Conservation (phyloP, 2,888 invertebrate genomes). For the Limulus polyphemus region DNA sequence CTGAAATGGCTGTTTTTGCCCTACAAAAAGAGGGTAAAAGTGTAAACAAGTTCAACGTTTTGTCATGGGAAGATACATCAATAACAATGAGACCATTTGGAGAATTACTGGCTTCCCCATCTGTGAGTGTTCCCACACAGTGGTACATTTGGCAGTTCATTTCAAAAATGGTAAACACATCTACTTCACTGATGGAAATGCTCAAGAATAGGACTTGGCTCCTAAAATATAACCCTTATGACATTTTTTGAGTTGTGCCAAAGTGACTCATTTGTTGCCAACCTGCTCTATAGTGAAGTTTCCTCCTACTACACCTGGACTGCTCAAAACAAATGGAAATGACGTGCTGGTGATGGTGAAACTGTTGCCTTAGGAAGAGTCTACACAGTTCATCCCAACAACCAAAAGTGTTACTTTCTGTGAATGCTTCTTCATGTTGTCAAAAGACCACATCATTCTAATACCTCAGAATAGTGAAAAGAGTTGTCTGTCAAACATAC, state of each 20-base stretch:
- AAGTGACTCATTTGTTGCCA: no score
- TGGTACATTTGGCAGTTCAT: no score
- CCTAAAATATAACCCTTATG: no score
- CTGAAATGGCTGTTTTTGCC: constrained; percentile 15
- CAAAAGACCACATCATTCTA: not conserved
- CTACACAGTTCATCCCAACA: constrained; percentile 27
- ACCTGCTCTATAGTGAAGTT: no score
- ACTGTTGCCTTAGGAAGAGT: constrained; percentile 19
- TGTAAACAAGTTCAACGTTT: constrained; percentile 16
- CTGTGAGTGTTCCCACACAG: no score
- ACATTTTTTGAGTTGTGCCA: constrained; percentile 5
- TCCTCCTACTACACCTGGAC: no score
- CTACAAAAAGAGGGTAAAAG: no score
- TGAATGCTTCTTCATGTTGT: constrained; percentile 26
- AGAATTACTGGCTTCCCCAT: constrained; percentile 28
- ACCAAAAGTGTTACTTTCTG: constrained; percentile 27
- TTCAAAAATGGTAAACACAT: no score
- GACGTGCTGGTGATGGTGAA: constrained; percentile 3
- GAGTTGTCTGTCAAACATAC: no score
- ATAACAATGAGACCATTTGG: constrained; percentile 29
- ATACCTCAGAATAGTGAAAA: no score
- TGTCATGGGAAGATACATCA: no score
- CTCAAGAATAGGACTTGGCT: constrained; percentile 3
- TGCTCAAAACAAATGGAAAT: constrained; percentile 1
- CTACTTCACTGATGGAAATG: not conserved